Base-by-base conservation (phyloP, 2,888 invertebrate species). In the Melanargia galathea region DNA sequence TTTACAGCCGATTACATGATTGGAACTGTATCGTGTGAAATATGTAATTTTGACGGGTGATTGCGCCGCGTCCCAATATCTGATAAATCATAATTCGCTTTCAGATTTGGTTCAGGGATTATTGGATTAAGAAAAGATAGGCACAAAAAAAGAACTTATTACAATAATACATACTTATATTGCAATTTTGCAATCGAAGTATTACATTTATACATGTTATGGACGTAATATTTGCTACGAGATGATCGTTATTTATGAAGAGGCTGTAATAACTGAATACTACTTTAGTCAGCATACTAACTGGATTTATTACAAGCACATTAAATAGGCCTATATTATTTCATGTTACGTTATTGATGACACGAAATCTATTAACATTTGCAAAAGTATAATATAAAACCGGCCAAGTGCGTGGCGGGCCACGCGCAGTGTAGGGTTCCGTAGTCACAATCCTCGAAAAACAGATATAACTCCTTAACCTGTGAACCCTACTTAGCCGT, bases 1-100 rank as follows among this genome's bases (percentile, higher is more conserved):
- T 35, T 52, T 6, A 63, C 56, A 54, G 30, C 55, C 40, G 43
- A 63, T 70, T 66, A 63, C 51, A 38, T 40, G 60, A 62, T 68
- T 13, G 20, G 33, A 52, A 35, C 35, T 52, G n/a, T 24, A 13
- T 48, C 22, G 33, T 49, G 49, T 49, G 26, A 26, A 49, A 49
- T 49, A 52, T 52, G 35, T 52, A 18, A 52, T 35, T 51, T 30
- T 2, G 13, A 52, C 13, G 35, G 33, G 13, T 35, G 52, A 52
- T 52, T 35, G 13, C 35, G 20, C 35, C 20, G n/a, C 20, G 20
- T 16, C 40, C 55, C 26, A 11, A 20, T 26, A 40, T 54, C 5
- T 24, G 38, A 40, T 55, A 33, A 52, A 52, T 55, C 40, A 18
- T 38, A 24, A 55, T 40, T 55, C 40, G 22, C 22, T 55, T 38